These are phyloP conservation scores for Podarcis cretensis DNA, from an alignment of 2,113 vertebrate species.

Conservation along the genomic window DNA sequence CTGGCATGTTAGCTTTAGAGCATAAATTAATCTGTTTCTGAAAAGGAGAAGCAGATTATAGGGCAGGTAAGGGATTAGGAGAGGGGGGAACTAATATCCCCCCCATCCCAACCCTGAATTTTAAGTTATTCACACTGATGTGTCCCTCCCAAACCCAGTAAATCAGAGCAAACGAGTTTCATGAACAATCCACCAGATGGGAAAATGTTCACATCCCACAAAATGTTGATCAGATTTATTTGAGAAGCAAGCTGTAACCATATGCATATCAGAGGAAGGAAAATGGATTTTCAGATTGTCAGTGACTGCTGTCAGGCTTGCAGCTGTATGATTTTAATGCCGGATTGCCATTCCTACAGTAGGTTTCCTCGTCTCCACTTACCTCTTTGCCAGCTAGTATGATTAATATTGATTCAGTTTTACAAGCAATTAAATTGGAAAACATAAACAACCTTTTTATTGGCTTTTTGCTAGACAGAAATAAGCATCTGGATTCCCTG, in stretches of 20 bases:
- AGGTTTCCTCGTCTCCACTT: conserved; percentile 46
- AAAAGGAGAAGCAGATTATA: conserved; percentile 64
- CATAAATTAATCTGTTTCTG: conserved; percentile 64
- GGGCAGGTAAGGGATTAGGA: conserved; percentile 44
- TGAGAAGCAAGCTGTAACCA: conserved; percentile 73
- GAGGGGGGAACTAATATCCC: background rate
- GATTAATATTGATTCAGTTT: conserved; percentile 70
- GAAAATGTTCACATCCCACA: conserved; percentile 73
- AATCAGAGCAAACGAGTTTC: conserved; percentile 78
- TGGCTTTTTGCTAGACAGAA: conserved; percentile 46
- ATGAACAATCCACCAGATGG: conserved; percentile 76
- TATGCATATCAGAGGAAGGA: conserved; percentile 66
- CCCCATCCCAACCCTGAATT: conserved; percentile 55
- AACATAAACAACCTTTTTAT: conserved; percentile 52
- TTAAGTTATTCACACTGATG: conserved; percentile 56
- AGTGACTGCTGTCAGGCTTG: conserved; percentile 52
- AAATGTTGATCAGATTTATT: conserved; percentile 76
- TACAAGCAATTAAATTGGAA: conserved; percentile 64
- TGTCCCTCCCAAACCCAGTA: conserved; percentile 57
- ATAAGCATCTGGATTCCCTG: conserved; percentile 41
- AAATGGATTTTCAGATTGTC: conserved; percentile 65
- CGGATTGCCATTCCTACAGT: conserved; percentile 40
- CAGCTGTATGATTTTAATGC: conserved; percentile 62
- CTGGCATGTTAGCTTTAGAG: conserved; percentile 60
- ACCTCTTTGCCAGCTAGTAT: conserved; percentile 56